Evolutionary conservation across 2,113 vertebrate genomes (phyloP).

Genomic region (Pachycephala philippinensis): DNA sequence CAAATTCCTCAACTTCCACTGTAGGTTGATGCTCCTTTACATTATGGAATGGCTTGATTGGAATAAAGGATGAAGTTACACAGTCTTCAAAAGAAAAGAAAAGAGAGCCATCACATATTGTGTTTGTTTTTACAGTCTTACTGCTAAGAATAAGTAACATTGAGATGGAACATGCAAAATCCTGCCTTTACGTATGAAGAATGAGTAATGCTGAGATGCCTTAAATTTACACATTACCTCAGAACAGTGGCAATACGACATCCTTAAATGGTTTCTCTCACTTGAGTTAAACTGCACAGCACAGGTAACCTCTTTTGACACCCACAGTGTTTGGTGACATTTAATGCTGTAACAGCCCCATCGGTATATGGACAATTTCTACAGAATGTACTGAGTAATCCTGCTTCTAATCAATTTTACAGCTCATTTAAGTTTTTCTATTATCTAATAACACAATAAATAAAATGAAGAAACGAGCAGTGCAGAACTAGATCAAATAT

Average conservation of each 20-base stretch:
- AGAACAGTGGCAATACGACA: background rate
- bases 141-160: background rate
- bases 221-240: background rate
- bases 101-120: constrained; percentile 27
- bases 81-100: constrained; percentile 82
- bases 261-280: background rate
- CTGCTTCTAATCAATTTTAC: constrained; percentile 3
- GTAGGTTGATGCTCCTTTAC: constrained; percentile 80
- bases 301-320: background rate
- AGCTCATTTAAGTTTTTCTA: background rate
- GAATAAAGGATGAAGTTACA: constrained; percentile 92
- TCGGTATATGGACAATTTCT: background rate
- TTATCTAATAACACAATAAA: background rate
- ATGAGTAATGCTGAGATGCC: background rate
- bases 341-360: background rate
- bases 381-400: background rate
- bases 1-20: constrained; percentile 94
- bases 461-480: background rate
- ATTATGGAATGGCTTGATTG: constrained; percentile 91
- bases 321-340: background rate
- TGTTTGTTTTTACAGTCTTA: background rate
- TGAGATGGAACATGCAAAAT: background rate
- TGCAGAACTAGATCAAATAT: background rate
- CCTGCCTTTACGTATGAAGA: background rate
- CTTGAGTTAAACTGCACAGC: background rate